phyloP scores from a whole-genome alignment of 1,140 invertebrate genomes.

The Trypoxylus dichotomus region DNA sequence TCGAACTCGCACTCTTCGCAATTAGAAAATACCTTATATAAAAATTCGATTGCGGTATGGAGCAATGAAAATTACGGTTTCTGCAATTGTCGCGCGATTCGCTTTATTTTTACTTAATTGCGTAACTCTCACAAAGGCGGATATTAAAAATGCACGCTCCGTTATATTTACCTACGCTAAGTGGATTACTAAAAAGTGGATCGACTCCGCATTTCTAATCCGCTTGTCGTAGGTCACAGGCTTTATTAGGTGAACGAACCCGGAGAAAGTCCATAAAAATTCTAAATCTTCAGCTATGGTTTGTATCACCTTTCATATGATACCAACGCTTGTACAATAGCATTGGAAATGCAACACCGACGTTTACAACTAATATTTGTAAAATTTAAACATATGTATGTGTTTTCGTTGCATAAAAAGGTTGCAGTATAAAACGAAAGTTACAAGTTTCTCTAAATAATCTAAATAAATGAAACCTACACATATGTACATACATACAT shows the following conservation, averaged over 20 bases:
- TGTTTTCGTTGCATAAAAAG: too few relatives aligned
- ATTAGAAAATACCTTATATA: slow-evolving; percentile 16
- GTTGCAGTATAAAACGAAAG: too few relatives aligned
- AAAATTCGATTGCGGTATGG: slow-evolving; percentile 1
- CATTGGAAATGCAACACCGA: too few relatives aligned
- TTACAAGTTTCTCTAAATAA: too few relatives aligned
- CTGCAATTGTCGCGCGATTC: slow-evolving; percentile 9
- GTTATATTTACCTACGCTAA: slow-evolving; percentile 5
- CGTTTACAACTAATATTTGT: too few relatives aligned
- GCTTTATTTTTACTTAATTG: slow-evolving; percentile 19
- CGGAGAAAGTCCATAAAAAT: slow-evolving; percentile 21
- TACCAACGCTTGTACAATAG: not conserved
- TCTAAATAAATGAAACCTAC: too few relatives aligned
- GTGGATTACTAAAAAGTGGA: slow-evolving; percentile 21
- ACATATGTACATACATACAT: too few relatives aligned
- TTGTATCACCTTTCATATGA: not conserved
- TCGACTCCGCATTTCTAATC: slow-evolving; percentile 20
- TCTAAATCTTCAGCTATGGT: not conserved
- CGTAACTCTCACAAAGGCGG: slow-evolving; percentile 6
- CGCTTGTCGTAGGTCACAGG: slow-evolving; percentile 22
- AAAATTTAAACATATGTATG: too few relatives aligned
- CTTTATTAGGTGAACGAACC: slow-evolving; percentile 21
- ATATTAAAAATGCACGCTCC: slow-evolving; percentile 18
- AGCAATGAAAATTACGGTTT: slow-evolving; percentile 7
- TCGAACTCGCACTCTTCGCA: not conserved